Conservation (phyloP, 2,888 invertebrate species). For the Lottia gigantea region DNA sequence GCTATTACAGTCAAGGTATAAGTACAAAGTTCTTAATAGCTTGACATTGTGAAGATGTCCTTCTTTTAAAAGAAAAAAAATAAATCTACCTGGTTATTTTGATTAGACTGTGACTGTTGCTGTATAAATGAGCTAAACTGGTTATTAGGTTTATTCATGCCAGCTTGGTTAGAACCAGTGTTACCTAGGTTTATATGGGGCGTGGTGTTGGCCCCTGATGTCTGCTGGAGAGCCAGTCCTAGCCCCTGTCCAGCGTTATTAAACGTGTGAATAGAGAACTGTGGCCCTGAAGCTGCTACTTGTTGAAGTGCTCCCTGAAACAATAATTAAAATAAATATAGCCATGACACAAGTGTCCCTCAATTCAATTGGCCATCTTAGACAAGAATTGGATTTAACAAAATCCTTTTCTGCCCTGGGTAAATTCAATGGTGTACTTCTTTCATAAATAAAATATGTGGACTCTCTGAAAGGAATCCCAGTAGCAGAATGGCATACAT, state of each 20-base stretch:
- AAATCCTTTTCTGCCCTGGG: too few species aligned
- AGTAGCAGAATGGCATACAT: too few species aligned
- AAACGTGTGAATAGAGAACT: conserved; percentile 52
- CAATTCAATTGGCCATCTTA: too few species aligned
- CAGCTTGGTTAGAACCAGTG: conserved; percentile 10
- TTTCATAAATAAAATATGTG: too few species aligned
- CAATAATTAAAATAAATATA: not conserved
- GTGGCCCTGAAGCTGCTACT: conserved; percentile 52
- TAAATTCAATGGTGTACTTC: too few species aligned
- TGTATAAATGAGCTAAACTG: conserved; percentile 12
- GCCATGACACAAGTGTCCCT: too few species aligned
- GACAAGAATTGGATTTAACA: too few species aligned
- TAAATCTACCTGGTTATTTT: not conserved
- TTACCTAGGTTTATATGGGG: conserved; percentile 14
- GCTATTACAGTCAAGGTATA: too few species aligned
- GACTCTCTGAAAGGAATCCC: too few species aligned
- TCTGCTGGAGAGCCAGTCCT: conserved; percentile 44
- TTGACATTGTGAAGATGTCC: too few species aligned
- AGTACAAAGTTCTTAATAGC: too few species aligned
- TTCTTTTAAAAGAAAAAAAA: too few species aligned
- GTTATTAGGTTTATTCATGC: conserved; percentile 4
- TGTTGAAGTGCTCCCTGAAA: conserved; percentile 52
- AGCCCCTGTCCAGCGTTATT: conserved; percentile 56
- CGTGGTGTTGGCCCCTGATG: conserved; percentile 32
- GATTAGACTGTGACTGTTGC: conserved; percentile 11